Conservation (phyloP, 2,888 invertebrate genomes). For the Zootermopsis nevadensis region DNA sequence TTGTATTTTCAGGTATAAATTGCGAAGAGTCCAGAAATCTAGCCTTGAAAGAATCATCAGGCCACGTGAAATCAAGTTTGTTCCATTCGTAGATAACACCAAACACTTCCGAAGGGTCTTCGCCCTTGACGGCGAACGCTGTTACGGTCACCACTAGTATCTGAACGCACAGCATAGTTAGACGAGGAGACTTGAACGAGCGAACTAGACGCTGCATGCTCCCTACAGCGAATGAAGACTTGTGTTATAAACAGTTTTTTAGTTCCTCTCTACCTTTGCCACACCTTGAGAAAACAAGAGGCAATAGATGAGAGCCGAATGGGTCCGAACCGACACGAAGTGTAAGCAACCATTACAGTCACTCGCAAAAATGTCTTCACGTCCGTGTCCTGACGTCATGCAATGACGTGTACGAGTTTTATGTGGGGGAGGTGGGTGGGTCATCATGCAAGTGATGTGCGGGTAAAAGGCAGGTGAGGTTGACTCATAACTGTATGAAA, state of each 20-base stretch:
- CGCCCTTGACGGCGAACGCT: background rate
- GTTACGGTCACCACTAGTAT: background rate
- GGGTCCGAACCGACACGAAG: constrained; percentile 29
- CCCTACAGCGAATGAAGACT: constrained; percentile 11
- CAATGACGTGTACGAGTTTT: background rate
- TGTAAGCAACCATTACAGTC: constrained; percentile 17
- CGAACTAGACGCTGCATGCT: constrained; percentile 12
- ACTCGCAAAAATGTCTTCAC: constrained; percentile 15
- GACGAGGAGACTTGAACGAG: constrained; percentile 10
- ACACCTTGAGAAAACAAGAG: constrained; percentile 13
- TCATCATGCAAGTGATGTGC: background rate
- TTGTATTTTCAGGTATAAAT: constrained; percentile 78
- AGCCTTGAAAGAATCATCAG: constrained; percentile 67
- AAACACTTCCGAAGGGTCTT: constrained; percentile 64
- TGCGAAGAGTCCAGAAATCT: constrained; percentile 68
- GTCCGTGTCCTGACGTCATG: constrained; percentile 20
- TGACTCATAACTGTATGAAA: background rate
- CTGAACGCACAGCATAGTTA: background rate
- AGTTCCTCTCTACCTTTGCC: constrained; percentile 5
- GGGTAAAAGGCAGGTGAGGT: background rate
- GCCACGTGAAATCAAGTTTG: constrained; percentile 77
- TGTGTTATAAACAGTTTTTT: constrained; percentile 29
- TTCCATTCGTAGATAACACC: constrained; percentile 80
- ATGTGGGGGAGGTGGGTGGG: background rate
- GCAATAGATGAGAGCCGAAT: constrained; percentile 10